Evolutionary conservation across 1,140 invertebrate genomes (phyloP), one percentile per base, ranked within the genome.

Genomic region (Macrocentrus cingulum): DNA sequence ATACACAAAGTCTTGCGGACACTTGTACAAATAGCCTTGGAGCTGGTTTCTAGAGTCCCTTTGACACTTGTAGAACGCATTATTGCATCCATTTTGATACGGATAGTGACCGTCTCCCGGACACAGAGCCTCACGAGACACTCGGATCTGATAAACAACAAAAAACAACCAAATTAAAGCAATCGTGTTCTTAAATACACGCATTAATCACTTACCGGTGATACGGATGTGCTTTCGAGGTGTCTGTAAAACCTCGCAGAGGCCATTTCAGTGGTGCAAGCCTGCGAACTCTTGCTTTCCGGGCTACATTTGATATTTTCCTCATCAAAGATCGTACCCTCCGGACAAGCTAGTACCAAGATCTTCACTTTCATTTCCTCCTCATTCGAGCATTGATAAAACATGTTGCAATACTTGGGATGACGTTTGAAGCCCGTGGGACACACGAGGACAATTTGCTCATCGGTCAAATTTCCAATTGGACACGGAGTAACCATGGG

Each of bases 401-500:
- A 91, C 37, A 90, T 72, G 69, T 92, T 89, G 67, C 91, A 94
- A 66, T 90, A 87, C 70, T 91, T 88, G 0, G 91, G 89, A 82
- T 94, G 90, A 60, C 90, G 83, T 66, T 83, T 83, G 76, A 92
- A 92, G 29, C 89, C 90, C 29, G 89, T 90, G 11, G 90, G 90
- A 69, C 91, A 92, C 2, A 90, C 84, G 42, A 88, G 82, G 4
- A 84, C 72, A 54, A 87, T 80, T 76, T 92, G 90, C 55, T 89
- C 85, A 4, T 85, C 84, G 1, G 76, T 71, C 0, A 80, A 50
- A 55, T 79, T 73, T 36, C 72, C 74, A 36, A 74, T 51, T 25
- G 68, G 57, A 36, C 75, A 77, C 4, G 68, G 62, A 6, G 45
- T 37, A 23, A 49, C 37, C 16, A 25, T 32, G 25, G 18, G 13